These are phyloP conservation scores for Brachionus calyciflorus DNA, from an alignment of 1,140 invertebrate genomes.

Conservation along the genomic window DNA sequence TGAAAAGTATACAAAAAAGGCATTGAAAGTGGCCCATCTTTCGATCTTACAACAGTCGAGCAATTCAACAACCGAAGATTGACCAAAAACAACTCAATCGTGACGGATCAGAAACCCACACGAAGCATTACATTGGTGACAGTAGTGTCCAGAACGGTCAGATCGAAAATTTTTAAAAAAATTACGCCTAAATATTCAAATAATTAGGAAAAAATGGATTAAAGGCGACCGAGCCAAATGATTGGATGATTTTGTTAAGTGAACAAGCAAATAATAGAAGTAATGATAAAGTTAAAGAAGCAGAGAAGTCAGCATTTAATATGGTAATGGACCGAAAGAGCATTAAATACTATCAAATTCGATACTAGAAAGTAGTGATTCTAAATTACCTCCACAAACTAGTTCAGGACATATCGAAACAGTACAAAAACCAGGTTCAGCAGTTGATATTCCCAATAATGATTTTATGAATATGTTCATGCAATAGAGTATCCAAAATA, in stretches of 20 bases:
- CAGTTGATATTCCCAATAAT: too few species aligned
- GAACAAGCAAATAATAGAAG: not conserved
- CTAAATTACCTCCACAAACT: not conserved
- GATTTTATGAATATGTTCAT: not conserved
- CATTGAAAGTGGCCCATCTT: too few species aligned
- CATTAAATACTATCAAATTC: too few species aligned
- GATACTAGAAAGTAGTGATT: not conserved
- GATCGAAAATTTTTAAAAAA: not conserved
- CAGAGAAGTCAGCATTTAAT: too few species aligned
- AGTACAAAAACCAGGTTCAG: not conserved
- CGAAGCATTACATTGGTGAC: slow-evolving; percentile 19
- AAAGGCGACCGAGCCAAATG: not conserved
- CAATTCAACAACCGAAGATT: too few species aligned
- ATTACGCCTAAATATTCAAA: not conserved
- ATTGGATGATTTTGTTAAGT: not conserved
- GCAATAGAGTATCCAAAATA: slow-evolving; percentile 12
- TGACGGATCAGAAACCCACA: too few species aligned
- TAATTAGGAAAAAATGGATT: not conserved
- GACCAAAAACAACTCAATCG: too few species aligned
- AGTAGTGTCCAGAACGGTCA: slow-evolving; percentile 1
- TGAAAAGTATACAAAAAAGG: too few species aligned
- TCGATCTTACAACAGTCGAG: too few species aligned
- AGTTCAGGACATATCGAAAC: not conserved
- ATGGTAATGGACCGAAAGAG: too few species aligned
- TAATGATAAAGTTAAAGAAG: not conserved